Conservation (phyloP, 2,113 vertebrate species). For the Triplophysa siluroides region DNA sequence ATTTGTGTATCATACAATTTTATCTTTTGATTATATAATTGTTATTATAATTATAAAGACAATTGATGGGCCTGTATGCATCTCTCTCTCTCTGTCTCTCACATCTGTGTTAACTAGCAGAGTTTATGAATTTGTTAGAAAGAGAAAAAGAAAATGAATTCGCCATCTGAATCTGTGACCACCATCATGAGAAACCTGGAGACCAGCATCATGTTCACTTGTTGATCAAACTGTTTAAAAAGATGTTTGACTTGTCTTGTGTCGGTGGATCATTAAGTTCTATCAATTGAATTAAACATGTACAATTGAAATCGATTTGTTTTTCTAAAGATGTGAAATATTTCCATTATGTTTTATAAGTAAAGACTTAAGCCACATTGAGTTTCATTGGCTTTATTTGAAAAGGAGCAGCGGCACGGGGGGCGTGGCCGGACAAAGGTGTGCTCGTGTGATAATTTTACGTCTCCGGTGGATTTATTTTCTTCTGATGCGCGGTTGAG, state of each 20-base stretch:
- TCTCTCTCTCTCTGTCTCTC: slow-evolving; percentile 57
- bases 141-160: slow-evolving; percentile 41
- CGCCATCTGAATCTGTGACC: slow-evolving; percentile 46
- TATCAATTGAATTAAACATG: slow-evolving; percentile 54
- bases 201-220: slow-evolving; percentile 53
- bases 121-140: slow-evolving; percentile 60
- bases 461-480: too few species aligned
- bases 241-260: slow-evolving; percentile 54
- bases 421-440: neutral
- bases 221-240: slow-evolving; percentile 54
- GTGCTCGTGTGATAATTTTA: neutral
- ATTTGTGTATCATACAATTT: slow-evolving; percentile 75
- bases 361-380: slow-evolving; percentile 73
- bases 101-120: slow-evolving; percentile 56
- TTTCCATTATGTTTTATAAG: slow-evolving; percentile 75
- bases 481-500: neutral
- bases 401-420: slow-evolving; percentile 19
- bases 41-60: slow-evolving; percentile 73
- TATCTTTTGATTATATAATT: slow-evolving; percentile 72
- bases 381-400: slow-evolving; percentile 75
- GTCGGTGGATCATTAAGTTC: slow-evolving; percentile 59
- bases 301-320: slow-evolving; percentile 57
- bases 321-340: slow-evolving; percentile 72
- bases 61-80: slow-evolving; percentile 70
- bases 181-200: slow-evolving; percentile 41